phyloP scores from a whole-genome alignment of 2,888 invertebrate genomes.

The Ischnus inquisitorius region DNA sequence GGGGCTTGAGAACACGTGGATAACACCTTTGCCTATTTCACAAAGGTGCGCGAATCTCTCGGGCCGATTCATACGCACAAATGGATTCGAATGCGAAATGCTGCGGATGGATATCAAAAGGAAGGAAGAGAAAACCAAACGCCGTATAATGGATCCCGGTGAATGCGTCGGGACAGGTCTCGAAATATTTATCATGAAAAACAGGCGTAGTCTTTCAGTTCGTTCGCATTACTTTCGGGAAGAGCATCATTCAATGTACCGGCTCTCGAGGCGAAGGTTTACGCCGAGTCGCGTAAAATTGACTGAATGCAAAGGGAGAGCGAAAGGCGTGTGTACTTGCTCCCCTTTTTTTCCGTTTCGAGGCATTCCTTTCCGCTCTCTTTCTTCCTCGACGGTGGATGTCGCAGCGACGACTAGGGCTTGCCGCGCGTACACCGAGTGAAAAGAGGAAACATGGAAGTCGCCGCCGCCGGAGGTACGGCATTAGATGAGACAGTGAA shows the following conservation, averaged over 20 bases:
- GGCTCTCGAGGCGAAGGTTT: conserved; percentile 17
- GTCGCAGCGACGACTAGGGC: background rate
- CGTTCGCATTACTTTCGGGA: conserved; percentile 15
- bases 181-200: conserved; percentile 19
- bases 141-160: background rate
- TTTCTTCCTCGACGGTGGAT: background rate
- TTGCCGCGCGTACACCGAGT: background rate
- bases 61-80: too few relatives aligned
- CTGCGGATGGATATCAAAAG: too few relatives aligned
- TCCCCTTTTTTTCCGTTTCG: background rate
- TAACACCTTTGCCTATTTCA: too few relatives aligned
- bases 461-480: background rate
- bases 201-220: conserved; percentile 28
- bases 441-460: background rate
- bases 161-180: background rate
- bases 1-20: too few relatives aligned
- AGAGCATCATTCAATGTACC: conserved; percentile 48
- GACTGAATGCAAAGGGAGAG: conserved; percentile 23
- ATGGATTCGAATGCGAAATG: too few relatives aligned
- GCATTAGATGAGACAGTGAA: background rate
- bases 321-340: background rate
- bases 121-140: conserved; percentile 2
- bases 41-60: too few relatives aligned
- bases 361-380: background rate
- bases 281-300: conserved; percentile 37